Base-by-base conservation (phyloP, 2,113 vertebrate genomes). In the Datnioides undecimradiatus region DNA sequence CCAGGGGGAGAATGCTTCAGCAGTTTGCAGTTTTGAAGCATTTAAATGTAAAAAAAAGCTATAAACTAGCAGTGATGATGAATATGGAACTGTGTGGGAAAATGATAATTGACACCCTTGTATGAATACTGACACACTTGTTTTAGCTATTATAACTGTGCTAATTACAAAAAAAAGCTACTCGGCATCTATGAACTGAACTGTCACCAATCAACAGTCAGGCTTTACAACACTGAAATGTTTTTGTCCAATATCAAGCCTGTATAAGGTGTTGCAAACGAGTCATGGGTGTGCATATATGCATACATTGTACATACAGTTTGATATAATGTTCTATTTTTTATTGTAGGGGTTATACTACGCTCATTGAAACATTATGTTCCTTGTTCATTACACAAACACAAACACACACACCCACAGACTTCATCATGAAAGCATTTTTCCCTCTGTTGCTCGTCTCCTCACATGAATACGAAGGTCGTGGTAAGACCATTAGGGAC, bases 401-500 rank as follows among this genome's bases (percentile, higher is more conserved):
- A 23, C 57, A 38, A 19, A 68, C 71, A 23, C 11, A 62, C 63
- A 29, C 25, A n/a, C 52, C 1, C 43, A 31, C 60, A 80, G 21
- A 73, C 76, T 48, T 54, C 48, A 69, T 80, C 43, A 23, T 52
- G 41, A 75, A 54, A 58, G 55, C 52, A 34, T 66, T 86, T 48
- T n/a, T 25, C 51, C 48, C 59, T 74, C 69, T 75, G 57, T 67
- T 90, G 59, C 65, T 80, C 41, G 51, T 69, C 71, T 81, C 51
- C 48, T 76, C 64, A 43, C 66, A 49, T 70, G 25, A 70, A 82
- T 63, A 31, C 10, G 52, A 17, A 48, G 76, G 76, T 74, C 78
- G 54, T 57, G 69, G 72, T 76, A n/a, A 57, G 84, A 65, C 77
- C 87, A 84, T 93, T 88, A 87, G 73, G 81, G 85, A 85, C 40